Base-by-base conservation (phyloP, 1,140 invertebrate species). In the Oncopeltus fasciatus region DNA sequence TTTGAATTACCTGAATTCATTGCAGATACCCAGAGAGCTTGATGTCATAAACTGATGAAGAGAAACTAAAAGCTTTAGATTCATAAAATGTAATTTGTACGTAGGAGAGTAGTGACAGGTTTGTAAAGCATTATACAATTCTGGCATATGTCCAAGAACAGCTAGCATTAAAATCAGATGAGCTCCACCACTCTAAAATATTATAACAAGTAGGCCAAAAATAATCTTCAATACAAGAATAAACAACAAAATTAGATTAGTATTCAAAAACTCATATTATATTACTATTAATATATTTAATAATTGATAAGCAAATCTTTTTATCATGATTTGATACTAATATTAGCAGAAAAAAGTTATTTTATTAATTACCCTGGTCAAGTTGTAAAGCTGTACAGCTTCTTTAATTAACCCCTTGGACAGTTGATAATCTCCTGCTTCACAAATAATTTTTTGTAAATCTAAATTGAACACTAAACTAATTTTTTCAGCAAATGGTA, bases 311-410 rank as follows among this genome's bases (percentile, higher is more conserved):
- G n/a, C n/a, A n/a, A n/a, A n/a, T n/a, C n/a, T n/a, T n/a, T n/a
- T n/a, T n/a, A n/a, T n/a, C n/a, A n/a, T n/a, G n/a, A n/a, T n/a
- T n/a, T n/a, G n/a, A n/a, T n/a, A n/a, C n/a, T n/a, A n/a, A n/a
- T n/a, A n/a, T n/a, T n/a, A n/a, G n/a, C n/a, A n/a, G n/a, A n/a
- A n/a, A n/a, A n/a, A n/a, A n/a, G n/a, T n/a, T n/a, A n/a, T n/a
- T n/a, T 14, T 14, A 51, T 24, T 20, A 68, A 61, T 70, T 67
- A 86, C 83, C 70, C 83, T 83, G 0, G 86, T 83, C 61, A 86
- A 74, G 73, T 84, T 84, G 71, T 87, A 89, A 1, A 88, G 76
- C 61, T 82, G 74, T 63, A 86, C 75, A 1, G 86, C 85, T 69
- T 80, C 80, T 47, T 80, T 75, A 67, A 83, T 83, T 60, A 81